A percentile compares a stretch with the other conserved stretches of the same genome.
phyloP scores from a whole-genome alignment of 2,888 invertebrate species.

The Drosophila siamana region DNA sequence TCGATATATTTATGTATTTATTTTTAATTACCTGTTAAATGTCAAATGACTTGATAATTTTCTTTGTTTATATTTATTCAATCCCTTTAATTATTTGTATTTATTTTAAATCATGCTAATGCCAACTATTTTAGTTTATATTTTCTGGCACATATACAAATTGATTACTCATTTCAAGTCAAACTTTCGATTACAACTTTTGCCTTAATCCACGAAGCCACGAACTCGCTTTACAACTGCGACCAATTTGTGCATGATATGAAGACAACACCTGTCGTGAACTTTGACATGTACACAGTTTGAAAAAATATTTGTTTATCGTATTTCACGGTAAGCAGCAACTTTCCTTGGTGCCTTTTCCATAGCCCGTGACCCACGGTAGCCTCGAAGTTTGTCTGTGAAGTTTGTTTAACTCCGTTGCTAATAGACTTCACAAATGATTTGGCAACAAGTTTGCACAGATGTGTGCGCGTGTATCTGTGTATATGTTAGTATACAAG shows the following conservation, averaged over 20 bases:
- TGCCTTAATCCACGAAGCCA: neutral
- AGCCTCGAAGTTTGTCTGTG: constrained; percentile 16
- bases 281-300: constrained; percentile 5
- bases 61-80: no score
- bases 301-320: neutral
- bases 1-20: no score
- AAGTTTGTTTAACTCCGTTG: constrained; percentile 63
- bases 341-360: neutral
- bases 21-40: no score
- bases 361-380: constrained; percentile 37
- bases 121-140: neutral
- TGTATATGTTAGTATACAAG: neutral
- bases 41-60: no score
- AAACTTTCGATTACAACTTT: neutral
- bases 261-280: constrained; percentile 4
- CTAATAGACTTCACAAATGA: constrained; percentile 78
- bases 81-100: no score
- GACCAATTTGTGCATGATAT: neutral
- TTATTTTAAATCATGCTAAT: neutral
- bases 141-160: no score
- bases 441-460: constrained; percentile 52
- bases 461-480: constrained; percentile 15
- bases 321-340: neutral
- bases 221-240: neutral
- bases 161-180: neutral